These are phyloP conservation scores for Hyposmocoma kahamanoa DNA, from an alignment of 1,140 invertebrate genomes.

Conservation along the genomic window DNA sequence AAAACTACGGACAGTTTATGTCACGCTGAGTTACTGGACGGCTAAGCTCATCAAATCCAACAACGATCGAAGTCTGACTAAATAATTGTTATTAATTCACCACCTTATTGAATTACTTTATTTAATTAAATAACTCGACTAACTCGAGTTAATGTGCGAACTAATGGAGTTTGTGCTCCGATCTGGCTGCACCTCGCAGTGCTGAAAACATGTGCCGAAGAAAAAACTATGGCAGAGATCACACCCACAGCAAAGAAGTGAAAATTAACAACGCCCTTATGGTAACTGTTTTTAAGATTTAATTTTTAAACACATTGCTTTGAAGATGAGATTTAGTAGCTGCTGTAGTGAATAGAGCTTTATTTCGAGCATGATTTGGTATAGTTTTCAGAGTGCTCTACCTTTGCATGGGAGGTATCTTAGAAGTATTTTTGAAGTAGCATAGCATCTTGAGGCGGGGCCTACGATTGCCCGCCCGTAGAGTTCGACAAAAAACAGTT, in stretches of 20 bases:
- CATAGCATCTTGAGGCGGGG: conserved; percentile 42
- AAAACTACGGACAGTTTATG: too few relatives aligned
- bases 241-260: conserved; percentile 32
- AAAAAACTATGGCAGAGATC: too few relatives aligned
- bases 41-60: too few relatives aligned
- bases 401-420: neutral
- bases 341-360: neutral
- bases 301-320: too few relatives aligned
- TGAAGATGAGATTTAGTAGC: too few relatives aligned
- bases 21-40: too few relatives aligned
- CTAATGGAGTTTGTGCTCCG: conserved; percentile 63
- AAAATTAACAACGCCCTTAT: too few relatives aligned
- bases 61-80: conserved; percentile 35
- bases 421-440: neutral
- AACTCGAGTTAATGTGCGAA: conserved; percentile 68
- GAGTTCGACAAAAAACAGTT: conserved; percentile 21
- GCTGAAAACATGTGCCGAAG: conserved; percentile 34
- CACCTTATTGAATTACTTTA: conserved; percentile 67
- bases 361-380: neutral
- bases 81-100: conserved; percentile 69
- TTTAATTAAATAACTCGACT: conserved; percentile 70
- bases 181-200: conserved; percentile 53
- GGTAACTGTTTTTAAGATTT: too few relatives aligned
- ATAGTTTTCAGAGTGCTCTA: neutral
- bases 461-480: conserved; percentile 31